A percentile compares a stretch with the other conserved stretches of the same genome.
Conservation (phyloP, 2,113 vertebrate species). For the Aplodontia rufa region DNA sequence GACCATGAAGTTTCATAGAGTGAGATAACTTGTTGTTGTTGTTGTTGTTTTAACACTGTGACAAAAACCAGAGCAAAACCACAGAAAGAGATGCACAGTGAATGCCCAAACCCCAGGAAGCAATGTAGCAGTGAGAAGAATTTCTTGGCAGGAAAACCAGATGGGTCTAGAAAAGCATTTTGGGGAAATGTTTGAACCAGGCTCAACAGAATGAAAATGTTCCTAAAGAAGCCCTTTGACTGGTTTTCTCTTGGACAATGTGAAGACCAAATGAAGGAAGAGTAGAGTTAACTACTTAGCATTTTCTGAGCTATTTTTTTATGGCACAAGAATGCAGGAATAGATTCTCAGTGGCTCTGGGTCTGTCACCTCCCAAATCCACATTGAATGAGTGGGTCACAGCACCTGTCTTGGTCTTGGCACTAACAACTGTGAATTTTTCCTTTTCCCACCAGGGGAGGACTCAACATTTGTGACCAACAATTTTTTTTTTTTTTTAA, state of each 20-base stretch:
- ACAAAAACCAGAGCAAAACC: constrained; percentile 64
- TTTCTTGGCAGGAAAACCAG: constrained; percentile 53
- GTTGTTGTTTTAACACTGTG: constrained; percentile 71
- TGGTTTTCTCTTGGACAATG: neutral
- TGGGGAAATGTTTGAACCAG: constrained; percentile 32
- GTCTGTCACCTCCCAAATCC: neutral
- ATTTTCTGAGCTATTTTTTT: constrained; percentile 33
- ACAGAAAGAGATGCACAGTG: constrained; percentile 41
- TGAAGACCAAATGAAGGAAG: neutral
- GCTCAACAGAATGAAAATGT: constrained; percentile 25
- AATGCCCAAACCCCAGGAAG: constrained; percentile 52
- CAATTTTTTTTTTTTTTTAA: neutral
- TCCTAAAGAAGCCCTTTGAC: constrained; percentile 55
- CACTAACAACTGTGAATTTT: neutral
- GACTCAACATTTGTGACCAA: neutral
- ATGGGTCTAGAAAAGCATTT: constrained; percentile 32
- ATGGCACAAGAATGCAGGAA: neutral
- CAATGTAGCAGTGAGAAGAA: neutral
- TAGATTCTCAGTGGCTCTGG: neutral
- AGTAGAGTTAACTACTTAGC: neutral
- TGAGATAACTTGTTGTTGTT: constrained; percentile 64
- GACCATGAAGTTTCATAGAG: constrained; percentile 40
- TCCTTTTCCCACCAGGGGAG: neutral
- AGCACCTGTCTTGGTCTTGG: neutral
- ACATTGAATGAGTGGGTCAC: neutral